Evolutionary conservation across 2,797 vertebrate genomes (phyloP).

Genomic region (Antrozous pallidus): DNA sequence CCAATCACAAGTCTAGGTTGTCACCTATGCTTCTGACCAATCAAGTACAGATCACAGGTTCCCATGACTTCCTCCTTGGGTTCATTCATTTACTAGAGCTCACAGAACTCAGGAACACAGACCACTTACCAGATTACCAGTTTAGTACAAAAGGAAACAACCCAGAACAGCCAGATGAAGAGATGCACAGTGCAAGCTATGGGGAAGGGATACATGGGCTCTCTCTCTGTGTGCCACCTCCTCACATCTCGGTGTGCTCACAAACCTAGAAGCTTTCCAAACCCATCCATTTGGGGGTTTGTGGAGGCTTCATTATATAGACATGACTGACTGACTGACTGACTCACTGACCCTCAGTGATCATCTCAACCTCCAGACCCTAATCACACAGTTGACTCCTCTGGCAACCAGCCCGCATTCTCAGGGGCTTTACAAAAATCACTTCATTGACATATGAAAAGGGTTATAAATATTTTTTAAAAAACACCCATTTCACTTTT

Average conservation of each 20-base stretch:
- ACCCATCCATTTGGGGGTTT: neutral
- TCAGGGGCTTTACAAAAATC: neutral
- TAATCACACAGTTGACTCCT: neutral
- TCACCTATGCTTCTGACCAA: neutral
- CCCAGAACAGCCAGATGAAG: neutral
- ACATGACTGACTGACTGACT: accelerated
- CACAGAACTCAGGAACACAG: neutral
- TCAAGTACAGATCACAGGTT: neutral
- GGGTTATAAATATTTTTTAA: neutral
- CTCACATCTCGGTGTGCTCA: neutral
- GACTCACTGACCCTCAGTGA: neutral
- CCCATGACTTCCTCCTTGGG: neutral
- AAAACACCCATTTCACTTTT: neutral
- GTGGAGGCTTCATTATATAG: too few relatives aligned
- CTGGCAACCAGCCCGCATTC: neutral
- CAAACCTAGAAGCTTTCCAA: neutral
- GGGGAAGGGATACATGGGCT: accelerated
- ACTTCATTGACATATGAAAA: neutral
- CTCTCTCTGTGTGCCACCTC: neutral
- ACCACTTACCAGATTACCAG: neutral
- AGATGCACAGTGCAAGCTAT: too few relatives aligned
- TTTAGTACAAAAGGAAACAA: neutral
- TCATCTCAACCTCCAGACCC: neutral
- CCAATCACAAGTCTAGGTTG: neutral
- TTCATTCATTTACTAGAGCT: neutral